Evolutionary conservation across 2,888 invertebrate species (phyloP), one percentile per base, ranked within the genome.

Genomic region (Orthosia gothica): DNA sequence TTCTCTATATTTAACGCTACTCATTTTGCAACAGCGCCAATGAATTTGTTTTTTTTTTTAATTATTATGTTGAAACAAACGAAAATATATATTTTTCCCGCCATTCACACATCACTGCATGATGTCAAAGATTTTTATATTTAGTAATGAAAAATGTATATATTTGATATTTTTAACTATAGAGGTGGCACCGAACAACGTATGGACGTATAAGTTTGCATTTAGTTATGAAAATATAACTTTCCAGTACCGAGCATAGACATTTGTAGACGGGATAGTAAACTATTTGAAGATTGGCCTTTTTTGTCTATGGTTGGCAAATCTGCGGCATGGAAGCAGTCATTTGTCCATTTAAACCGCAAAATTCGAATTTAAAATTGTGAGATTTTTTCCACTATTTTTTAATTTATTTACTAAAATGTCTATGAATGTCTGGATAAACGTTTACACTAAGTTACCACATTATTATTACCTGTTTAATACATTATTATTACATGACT

Each of bases 81-180:
- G 55, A 49, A 76, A 67, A 73, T 65, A 62, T 78, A 50, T 85
- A 67, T 75, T 83, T n/a, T 78, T 78, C 49, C 83, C 63, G 86
- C 86, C 87, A 84, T 87, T 83, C 73, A 76, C 50, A 80, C 85
- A 84, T 85, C 88, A 88, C 85, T 73, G 70, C 74, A 81, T 72
- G 81, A 86, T 88, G 87, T 86, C 85, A 84, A 88, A 88, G 86
- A 86, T 2, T 82, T 79, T 77, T 83, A 72, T 82, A 76, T 79
- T 78, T 82, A 87, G 74, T 81, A 73, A 85, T 85, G 82, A 85
- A 83, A 87, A 87, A 84, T 90, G 88, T 91, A 88, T 89, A 90
- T 91, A 90, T 85, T 82, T 87, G 78, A 86, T 88, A 86, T 72
- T 86, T 83, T 87, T 86, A 87, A 83, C 73, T 85, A 77, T 84